These are phyloP conservation scores for Parascotia fuliginaria DNA, from an alignment of 2,888 invertebrate species.

Conservation along the genomic window DNA sequence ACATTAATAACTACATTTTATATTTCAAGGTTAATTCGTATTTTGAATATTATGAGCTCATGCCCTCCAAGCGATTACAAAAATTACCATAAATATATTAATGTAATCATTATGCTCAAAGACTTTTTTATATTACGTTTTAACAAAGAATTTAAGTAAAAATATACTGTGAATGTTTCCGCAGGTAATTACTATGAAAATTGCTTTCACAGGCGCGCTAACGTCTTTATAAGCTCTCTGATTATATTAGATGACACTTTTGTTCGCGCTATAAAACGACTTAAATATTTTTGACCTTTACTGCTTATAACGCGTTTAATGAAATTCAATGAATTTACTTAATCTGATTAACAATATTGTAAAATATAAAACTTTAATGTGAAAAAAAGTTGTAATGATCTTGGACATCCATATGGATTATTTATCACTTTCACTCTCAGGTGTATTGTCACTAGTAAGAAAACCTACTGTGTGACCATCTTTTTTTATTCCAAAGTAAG, in stretches of 20 bases:
- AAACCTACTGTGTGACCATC: no score
- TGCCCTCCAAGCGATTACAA: conserved; percentile 20
- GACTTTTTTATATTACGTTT: conserved; percentile 24
- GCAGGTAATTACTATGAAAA: conserved; percentile 44
- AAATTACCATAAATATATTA: conserved; percentile 33
- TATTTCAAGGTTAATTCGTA: background rate
- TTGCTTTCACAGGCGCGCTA: conserved; percentile 39
- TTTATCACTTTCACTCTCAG: no score
- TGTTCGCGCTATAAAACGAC: conserved; percentile 23
- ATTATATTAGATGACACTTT: conserved; percentile 44
- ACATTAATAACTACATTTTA: no score
- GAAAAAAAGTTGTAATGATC: no score
- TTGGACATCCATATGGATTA: no score
- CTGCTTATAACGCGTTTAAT: conserved; percentile 15
- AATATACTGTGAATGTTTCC: conserved; percentile 30
- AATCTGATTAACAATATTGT: no score
- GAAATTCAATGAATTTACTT: background rate
- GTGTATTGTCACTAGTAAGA: no score
- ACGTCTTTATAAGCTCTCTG: conserved; percentile 45
- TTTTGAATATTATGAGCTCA: conserved; percentile 6
- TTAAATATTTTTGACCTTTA: conserved; percentile 32
- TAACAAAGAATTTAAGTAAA: conserved; percentile 32
- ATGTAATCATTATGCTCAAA: conserved; percentile 26
- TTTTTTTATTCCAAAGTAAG: no score
- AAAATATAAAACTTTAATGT: no score